phyloP scores from a whole-genome alignment of 2,888 invertebrate genomes.

The Caenorhabditis sp. region DNA sequence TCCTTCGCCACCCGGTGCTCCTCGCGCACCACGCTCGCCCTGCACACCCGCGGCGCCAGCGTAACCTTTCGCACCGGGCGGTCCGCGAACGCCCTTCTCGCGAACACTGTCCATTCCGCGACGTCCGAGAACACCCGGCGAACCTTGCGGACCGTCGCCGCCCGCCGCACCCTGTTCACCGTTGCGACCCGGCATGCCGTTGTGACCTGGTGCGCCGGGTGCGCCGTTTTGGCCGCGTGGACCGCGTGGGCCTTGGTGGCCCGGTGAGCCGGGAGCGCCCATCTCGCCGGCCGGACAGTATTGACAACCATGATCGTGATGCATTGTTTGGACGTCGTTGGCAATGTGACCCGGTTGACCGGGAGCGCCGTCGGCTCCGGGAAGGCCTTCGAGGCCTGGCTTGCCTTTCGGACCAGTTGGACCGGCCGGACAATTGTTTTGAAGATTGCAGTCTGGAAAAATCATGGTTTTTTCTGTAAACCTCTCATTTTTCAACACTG shows the following conservation, averaged over 20 bases:
- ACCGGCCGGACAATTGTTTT: constrained; percentile 46
- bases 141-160: constrained; percentile 32
- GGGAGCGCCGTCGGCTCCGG: constrained; percentile 31
- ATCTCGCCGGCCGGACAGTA: constrained; percentile 49
- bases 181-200: constrained; percentile 45
- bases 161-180: constrained; percentile 45
- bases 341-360: constrained; percentile 33
- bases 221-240: constrained; percentile 41
- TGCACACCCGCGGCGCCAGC: constrained; percentile 24
- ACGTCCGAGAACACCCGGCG: constrained; percentile 29
- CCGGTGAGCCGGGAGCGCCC: constrained; percentile 41
- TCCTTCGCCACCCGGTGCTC: constrained; percentile 35
- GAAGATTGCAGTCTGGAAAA: constrained; percentile 41
- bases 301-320: constrained; percentile 37
- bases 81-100: constrained; percentile 43
- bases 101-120: constrained; percentile 42
- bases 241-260: constrained; percentile 42
- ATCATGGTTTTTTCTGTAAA: neutral
- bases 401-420: constrained; percentile 42
- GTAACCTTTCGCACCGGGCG: constrained; percentile 28
- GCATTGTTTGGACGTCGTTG: constrained; percentile 28
- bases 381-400: constrained; percentile 23
- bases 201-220: constrained; percentile 37
- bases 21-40: constrained; percentile 36
- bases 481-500: no score